These are phyloP conservation scores for Ginglymostoma cirratum DNA, from an alignment of 2,113 vertebrate genomes.

Conservation along the genomic window DNA sequence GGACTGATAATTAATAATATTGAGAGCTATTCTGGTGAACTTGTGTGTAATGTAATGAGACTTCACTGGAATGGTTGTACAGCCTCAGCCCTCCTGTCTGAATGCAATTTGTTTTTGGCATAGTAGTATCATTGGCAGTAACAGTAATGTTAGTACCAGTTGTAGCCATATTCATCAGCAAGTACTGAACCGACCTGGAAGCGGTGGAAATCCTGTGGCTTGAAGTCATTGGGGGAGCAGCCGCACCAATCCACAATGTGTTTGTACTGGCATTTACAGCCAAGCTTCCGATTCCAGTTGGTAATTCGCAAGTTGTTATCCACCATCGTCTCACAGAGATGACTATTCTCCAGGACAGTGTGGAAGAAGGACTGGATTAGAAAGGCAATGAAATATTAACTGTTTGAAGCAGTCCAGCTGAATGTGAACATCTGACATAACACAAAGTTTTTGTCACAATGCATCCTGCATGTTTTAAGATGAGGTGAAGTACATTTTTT, in stretches of 20 bases:
- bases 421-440: not conserved
- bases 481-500: too few relatives aligned
- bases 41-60: not conserved
- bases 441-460: not conserved
- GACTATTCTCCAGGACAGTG: constrained; percentile 83
- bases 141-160: not conserved
- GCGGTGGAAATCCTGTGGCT: constrained; percentile 86
- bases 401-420: not conserved
- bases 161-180: not conserved
- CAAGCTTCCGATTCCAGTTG: constrained; percentile 89
- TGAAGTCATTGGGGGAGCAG: constrained; percentile 84
- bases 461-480: not conserved
- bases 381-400: constrained; percentile 13
- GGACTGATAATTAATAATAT: not conserved
- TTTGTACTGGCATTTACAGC: constrained; percentile 90
- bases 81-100: not conserved
- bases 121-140: not conserved
- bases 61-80: not conserved
- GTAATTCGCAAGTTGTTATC: constrained; percentile 92
- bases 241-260: constrained; percentile 94
- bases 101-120: not conserved
- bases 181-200: constrained; percentile 74
- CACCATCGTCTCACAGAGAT: constrained; percentile 80
- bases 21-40: not conserved
- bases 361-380: constrained; percentile 75